phyloP scores from a whole-genome alignment of 2,113 vertebrate genomes.

The Burhinus oedicnemus region DNA sequence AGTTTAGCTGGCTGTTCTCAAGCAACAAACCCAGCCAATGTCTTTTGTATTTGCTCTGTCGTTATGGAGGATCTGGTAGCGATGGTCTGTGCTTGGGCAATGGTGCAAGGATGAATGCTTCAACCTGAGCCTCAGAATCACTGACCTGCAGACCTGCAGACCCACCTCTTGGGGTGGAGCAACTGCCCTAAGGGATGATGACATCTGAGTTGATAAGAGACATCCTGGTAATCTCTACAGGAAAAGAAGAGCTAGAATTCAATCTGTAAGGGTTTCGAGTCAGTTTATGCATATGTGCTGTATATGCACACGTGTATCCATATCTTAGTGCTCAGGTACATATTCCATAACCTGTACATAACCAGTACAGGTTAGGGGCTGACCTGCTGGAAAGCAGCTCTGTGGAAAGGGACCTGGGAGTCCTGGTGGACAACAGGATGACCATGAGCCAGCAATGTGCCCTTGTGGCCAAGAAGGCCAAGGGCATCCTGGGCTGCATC shows the following conservation, averaged over 20 bases:
- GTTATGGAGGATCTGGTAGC: not conserved
- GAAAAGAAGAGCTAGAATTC: not conserved
- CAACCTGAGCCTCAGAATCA: not conserved
- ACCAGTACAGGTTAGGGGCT: no score
- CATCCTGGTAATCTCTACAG: not conserved
- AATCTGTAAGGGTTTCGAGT: not conserved
- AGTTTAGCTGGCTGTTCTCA: not conserved
- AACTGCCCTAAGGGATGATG: not conserved
- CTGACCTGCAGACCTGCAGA: not conserved
- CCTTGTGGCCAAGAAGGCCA: no score
- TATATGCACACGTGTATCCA: rapidly evolving
- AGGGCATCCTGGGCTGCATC: no score
- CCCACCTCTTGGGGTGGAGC: not conserved
- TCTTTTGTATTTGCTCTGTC: not conserved
- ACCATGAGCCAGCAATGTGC: no score
- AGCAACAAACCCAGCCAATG: not conserved
- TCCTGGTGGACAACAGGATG: no score
- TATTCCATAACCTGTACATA: no score
- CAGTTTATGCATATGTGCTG: not conserved
- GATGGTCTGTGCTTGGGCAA: not conserved
- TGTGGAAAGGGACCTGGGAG: no score
- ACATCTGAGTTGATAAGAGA: not conserved
- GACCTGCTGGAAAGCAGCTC: no score
- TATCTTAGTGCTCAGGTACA: not conserved
- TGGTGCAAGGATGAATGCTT: not conserved